Conservation (phyloP, 2,888 invertebrate species). For the Apamea crenata region DNA sequence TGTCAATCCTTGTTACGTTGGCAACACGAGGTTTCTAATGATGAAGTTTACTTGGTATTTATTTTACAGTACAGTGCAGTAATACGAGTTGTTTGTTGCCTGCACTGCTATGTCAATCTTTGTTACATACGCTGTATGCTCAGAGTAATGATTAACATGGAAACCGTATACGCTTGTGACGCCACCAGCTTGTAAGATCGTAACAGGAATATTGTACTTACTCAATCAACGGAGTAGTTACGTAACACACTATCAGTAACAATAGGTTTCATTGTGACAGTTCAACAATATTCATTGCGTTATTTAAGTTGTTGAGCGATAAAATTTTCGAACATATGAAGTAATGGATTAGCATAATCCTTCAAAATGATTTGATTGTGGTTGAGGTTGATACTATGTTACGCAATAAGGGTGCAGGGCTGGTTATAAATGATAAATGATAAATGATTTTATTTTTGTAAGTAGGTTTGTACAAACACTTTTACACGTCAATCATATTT, state of each 20-base stretch:
- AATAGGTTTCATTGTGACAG: not conserved
- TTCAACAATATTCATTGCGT: not conserved
- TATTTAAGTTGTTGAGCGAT: not conserved
- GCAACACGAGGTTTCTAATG: constrained; percentile 48
- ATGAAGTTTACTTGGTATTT: constrained; percentile 46
- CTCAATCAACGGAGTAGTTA: not conserved
- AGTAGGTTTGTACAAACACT: no score
- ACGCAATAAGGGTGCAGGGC: not conserved
- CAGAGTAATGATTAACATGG: constrained; percentile 7
- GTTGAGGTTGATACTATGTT: not conserved
- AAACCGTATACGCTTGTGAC: not conserved
- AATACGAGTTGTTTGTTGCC: constrained; percentile 17
- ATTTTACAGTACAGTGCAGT: constrained; percentile 15
- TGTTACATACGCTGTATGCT: constrained; percentile 22
- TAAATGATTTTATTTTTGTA: no score
- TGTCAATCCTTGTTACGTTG: constrained; percentile 58
- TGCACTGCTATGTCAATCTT: constrained; percentile 26
- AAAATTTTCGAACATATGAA: not conserved
- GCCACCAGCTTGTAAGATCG: not conserved
- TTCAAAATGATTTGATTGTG: not conserved
- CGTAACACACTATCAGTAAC: not conserved
- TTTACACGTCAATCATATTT: no score
- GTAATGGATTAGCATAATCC: not conserved
- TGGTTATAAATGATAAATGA: no score
- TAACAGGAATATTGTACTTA: not conserved